phyloP scores from a whole-genome alignment of 2,113 vertebrate genomes.

The Mormyrus lacerda region DNA sequence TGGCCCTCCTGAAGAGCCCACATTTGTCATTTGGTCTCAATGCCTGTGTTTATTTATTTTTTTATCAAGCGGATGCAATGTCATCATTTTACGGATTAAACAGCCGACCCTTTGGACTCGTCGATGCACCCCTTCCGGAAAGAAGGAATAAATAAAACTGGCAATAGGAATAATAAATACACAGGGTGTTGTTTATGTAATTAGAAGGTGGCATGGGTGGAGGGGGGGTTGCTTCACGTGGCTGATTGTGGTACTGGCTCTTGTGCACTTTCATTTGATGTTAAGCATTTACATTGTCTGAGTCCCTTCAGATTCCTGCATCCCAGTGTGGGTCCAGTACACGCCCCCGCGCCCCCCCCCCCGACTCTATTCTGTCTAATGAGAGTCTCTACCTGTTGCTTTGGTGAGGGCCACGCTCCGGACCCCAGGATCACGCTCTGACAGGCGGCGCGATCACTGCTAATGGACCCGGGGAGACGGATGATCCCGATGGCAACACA shows the following conservation, averaged over 20 bases:
- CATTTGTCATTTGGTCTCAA: slow-evolving; percentile 64
- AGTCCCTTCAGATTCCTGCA: background rate
- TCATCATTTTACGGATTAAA: slow-evolving; percentile 63
- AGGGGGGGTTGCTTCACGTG: background rate
- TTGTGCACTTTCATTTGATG: background rate
- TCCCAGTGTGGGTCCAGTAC: background rate
- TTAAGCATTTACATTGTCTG: background rate
- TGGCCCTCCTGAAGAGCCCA: slow-evolving; percentile 53
- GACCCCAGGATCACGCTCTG: slow-evolving; percentile 18
- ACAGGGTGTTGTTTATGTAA: background rate
- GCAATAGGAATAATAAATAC: background rate
- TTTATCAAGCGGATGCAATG: slow-evolving; percentile 63
- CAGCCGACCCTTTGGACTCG: slow-evolving; percentile 28
- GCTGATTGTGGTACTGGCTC: too few species aligned
- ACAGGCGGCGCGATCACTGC: slow-evolving; percentile 36
- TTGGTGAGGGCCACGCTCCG: background rate
- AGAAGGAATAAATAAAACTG: background rate
- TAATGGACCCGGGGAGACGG: slow-evolving; percentile 68
- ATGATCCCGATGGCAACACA: slow-evolving; percentile 76
- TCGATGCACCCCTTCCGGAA: background rate
- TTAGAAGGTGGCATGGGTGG: background rate
- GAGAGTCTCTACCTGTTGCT: background rate
- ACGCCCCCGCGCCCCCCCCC: background rate
- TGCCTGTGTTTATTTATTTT: slow-evolving; percentile 67
- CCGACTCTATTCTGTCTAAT: background rate